Evolutionary conservation across 2,888 invertebrate genomes (phyloP), one percentile per base, ranked within the genome.

Genomic region (Hecatera dysodea): DNA sequence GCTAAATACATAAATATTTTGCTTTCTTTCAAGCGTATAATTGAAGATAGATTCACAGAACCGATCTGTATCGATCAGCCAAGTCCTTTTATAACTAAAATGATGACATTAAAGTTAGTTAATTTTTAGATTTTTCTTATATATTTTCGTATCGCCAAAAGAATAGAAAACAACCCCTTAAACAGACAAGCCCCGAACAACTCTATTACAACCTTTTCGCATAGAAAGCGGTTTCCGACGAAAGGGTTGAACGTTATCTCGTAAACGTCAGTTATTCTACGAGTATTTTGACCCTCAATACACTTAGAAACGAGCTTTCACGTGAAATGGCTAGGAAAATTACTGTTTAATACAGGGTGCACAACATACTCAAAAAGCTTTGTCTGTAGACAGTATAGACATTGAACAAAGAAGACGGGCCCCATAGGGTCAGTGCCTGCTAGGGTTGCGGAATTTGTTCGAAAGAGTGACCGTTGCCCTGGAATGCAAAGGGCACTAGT

Each of bases 261-360:
- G 39, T 63, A 53, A 65, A 67, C 75, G 78, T 84, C 81, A 69
- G 67, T 60, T 76, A 78, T 78, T 84, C 67, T 63, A 60, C 56
- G 65, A 59, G 61, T 64, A 74, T 76, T 74, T 62, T 69, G 64
- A 72, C 62, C 75, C 60, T 29, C 63, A 78, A 77, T 71, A 67
- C 69, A 71, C 78, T 70, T 63, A 61, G 71, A 68, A 72, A 72
- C 74, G 80, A 62, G 72, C 85, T 80, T 65, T 73, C 79, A 75
- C 64, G 86, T 85, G 88, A 79, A 87, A 86, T 81, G 81, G 81
- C 53, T 64, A 67, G 73, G 83, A 89, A 89, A 88, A 89, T 86
- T 82, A 83, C 83, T 79, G 73, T 82, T 81, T 83, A 79, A 83
- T 68, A 78, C 15, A 19, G 46, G 22, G 46, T 15, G 24, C 17